A percentile compares a stretch with the other conserved stretches of the same genome.
Conservation (phyloP, 1,140 invertebrate genomes). For the Hylaeus anthracinus region DNA sequence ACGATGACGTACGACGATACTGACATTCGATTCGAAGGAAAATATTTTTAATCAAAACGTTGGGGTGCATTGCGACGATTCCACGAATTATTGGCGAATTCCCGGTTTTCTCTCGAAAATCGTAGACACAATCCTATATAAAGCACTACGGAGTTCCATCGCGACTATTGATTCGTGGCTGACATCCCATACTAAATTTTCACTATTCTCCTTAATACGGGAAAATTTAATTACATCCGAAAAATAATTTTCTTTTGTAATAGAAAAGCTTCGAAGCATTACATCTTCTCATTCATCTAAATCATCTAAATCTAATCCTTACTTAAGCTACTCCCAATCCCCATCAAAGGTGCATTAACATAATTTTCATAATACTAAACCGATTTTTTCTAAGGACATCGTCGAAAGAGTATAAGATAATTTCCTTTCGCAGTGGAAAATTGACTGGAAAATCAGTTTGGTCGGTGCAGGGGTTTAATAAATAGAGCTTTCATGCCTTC, state of each 20-base stretch:
- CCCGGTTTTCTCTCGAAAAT: conserved; percentile 3
- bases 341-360: background rate
- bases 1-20: background rate
- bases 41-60: conserved; percentile 28
- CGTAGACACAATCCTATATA: conserved; percentile 16
- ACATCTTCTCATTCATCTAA: too few relatives aligned
- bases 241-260: too few relatives aligned
- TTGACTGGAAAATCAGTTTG: conserved; percentile 8
- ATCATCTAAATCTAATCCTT: too few relatives aligned
- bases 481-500: background rate
- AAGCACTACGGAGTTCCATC: background rate
- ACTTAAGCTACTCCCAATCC: too few relatives aligned
- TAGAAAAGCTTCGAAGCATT: too few relatives aligned
- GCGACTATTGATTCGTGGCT: background rate
- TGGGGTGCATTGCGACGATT: conserved; percentile 4
- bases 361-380: background rate
- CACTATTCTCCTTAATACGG: background rate
- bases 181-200: background rate
- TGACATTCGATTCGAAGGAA: background rate
- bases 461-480: background rate
- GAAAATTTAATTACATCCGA: background rate
- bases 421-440: background rate
- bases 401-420: background rate
- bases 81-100: conserved; percentile 14
- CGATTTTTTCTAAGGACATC: background rate